Percentiles rank a stretch among this genome's conserved stretches.
These are phyloP conservation scores for Helicoverpa zea DNA, from an alignment of 1,140 invertebrate species.

Conservation along the genomic window DNA sequence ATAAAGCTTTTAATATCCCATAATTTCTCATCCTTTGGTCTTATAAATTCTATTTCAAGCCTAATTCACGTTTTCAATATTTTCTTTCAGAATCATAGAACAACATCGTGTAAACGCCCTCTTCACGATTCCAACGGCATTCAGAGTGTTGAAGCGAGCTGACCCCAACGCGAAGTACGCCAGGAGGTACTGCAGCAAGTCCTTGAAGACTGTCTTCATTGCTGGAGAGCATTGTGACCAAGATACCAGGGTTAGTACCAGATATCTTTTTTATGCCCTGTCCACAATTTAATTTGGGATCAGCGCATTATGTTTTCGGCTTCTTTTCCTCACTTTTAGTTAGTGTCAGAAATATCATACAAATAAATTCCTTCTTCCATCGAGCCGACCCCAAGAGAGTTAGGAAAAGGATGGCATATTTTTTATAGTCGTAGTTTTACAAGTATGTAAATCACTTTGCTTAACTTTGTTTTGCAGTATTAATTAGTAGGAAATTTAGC, in stretches of 20 bases:
- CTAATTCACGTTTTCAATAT: slow-evolving; percentile 9
- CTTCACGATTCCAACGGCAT: slow-evolving; percentile 96
- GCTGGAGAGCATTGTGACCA: slow-evolving; percentile 98
- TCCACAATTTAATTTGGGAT: too few species aligned
- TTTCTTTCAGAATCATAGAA: slow-evolving; percentile 92
- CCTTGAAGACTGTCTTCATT: slow-evolving; percentile 93
- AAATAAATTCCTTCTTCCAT: too few species aligned
- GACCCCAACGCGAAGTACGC: slow-evolving; percentile 91
- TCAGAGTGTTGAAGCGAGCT: slow-evolving; percentile 93
- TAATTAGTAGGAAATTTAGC: too few species aligned
- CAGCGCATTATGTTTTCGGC: too few species aligned
- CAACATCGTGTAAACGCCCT: slow-evolving; percentile 94
- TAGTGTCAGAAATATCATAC: too few species aligned
- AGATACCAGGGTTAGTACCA: slow-evolving; percentile 89
- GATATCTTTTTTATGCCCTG: background rate
- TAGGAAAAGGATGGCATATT: too few species aligned
- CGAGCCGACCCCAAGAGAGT: too few species aligned
- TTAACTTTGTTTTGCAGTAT: too few species aligned
- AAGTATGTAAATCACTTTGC: too few species aligned
- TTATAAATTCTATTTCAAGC: background rate
- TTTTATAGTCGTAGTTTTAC: too few species aligned
- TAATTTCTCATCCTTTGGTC: background rate
- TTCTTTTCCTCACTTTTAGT: too few species aligned
- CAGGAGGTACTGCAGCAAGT: slow-evolving; percentile 90
- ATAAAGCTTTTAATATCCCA: too few species aligned